phyloP scores from a whole-genome alignment of 92 coral and sea anemone genomes.

The Meandrina meandrites region DNA sequence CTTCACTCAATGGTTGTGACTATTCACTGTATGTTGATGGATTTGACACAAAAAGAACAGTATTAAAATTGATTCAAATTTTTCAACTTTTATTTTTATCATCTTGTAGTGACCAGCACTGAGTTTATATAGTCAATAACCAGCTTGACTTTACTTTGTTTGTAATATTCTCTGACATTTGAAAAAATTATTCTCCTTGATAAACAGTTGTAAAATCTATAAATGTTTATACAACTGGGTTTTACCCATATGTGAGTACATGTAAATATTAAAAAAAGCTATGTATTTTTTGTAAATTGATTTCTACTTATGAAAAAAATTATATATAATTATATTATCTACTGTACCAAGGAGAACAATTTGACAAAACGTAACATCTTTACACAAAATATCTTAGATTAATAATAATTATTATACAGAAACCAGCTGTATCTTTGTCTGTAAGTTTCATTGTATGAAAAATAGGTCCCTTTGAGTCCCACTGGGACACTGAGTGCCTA shows the following conservation, averaged over 20 bases:
- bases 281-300: constrained; percentile 43
- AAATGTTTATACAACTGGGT: constrained; percentile 65
- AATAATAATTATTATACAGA: constrained; percentile 72
- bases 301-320: constrained; percentile 38
- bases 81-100: constrained; percentile 43
- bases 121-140: constrained; percentile 77
- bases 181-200: constrained; percentile 78
- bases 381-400: constrained; percentile 77
- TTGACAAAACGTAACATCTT: constrained; percentile 56
- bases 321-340: constrained; percentile 37
- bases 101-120: constrained; percentile 88
- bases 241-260: constrained; percentile 58
- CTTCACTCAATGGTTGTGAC: neutral
- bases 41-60: constrained; percentile 8
- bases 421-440: constrained; percentile 59
- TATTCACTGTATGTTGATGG: neutral
- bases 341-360: constrained; percentile 77
- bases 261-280: constrained; percentile 52
- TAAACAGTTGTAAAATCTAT: constrained; percentile 67
- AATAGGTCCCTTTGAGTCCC: constrained; percentile 54
- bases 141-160: constrained; percentile 84
- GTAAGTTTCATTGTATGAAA: constrained; percentile 64
- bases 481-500: constrained; percentile 29
- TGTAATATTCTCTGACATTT: constrained; percentile 51
- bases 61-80: constrained; percentile 25